Base-by-base conservation (phyloP, 2,113 vertebrate genomes). In the Cygnus buccinator region DNA sequence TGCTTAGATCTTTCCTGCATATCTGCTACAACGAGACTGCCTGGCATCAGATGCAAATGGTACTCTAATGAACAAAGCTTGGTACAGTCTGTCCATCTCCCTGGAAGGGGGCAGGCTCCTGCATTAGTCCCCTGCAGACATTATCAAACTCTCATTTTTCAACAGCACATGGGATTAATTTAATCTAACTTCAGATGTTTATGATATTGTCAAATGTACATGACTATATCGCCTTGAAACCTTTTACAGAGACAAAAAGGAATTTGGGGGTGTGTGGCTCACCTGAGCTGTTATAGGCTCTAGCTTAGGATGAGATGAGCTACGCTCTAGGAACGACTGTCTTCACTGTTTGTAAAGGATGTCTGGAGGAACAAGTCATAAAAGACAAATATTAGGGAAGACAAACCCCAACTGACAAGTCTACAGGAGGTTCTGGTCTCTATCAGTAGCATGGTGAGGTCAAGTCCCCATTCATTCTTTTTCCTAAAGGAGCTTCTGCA, bases 281-380 rank as follows among this genome's bases (percentile, higher is more conserved):
- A 77, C 68, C 77, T 74, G 68, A 84, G 72, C 76, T 68, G 58
- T 48, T 70, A 43, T 0, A 63, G 75, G 43, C 10, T 86, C 37
- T 33, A 59, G 1, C 13, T 63, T 22, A 54, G 52, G 55, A 62
- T 59, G 28, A 23, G 21, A 50, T 6, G 21, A 79, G 50, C 65
- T 44, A 16, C 19, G 46, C 13, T 2, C 44, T 16, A 78, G 46
- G 67, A 90, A 85, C 0, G 0, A 26, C 20, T 9, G 6, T 11
- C 66, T 62, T 37, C 28, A 31, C 52, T 41, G n/a, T 75, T 39
- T 1, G 2, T 37, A 72, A 88, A 54, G 52, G 21, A 39, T 39
- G 29, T 43, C 41, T 67, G 43, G 75, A 70, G 37, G 31, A 62
- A 29, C 22, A 74, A 63, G n/a, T 55, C 41, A 39, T 39, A 48